Evolutionary conservation across 2,888 invertebrate genomes (phyloP), one percentile per base, ranked within the genome.

Genomic region (Drosophila anomelani): DNA sequence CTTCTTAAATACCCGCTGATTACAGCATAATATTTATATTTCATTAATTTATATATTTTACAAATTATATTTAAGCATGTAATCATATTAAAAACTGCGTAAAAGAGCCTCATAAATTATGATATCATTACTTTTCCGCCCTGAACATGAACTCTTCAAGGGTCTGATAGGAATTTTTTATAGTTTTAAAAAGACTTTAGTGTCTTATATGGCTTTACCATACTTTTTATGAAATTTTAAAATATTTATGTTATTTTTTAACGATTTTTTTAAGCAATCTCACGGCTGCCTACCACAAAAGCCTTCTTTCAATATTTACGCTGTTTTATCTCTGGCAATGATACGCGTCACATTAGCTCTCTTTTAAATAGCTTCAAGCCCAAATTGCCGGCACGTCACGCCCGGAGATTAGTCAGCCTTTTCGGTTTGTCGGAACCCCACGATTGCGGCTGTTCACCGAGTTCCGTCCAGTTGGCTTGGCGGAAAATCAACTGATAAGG

Each of bases 401-500:
- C 47, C 38, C 12, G 8, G 23, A 49, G 62, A 61, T 71, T 73
- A 72, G 74, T 72, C 71, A 72, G 49, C 49, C 38, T 56, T 38
- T 60, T 49, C 73, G 38, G 49, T 56, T 26, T 54, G 72, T 43
- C 49, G 38, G 49, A 44, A 47, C 39, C 17, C 44, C 29, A 56
- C 47, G 49, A 55, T 23, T 53, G 49, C 38, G 39, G 38, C 9
- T 47, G 66, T 51, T 64, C 38, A 36, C 17, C 58, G 17, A 39
- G 32, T 36, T 59, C 39, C 39, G 8, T 23, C 39, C 56, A 59
- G 56, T 32, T 39, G 57, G 36, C 29, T 39, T 9, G 58, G 41
- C 23, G 23, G 39, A 17, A 53, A 72, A 29, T 43, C 32, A 58
- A 75, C 75, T 73, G 72, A 73, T 73, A 73, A 73, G 72, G 13